phyloP scores from a whole-genome alignment of 92 coral and sea anemone species.

The Montipora capitata region DNA sequence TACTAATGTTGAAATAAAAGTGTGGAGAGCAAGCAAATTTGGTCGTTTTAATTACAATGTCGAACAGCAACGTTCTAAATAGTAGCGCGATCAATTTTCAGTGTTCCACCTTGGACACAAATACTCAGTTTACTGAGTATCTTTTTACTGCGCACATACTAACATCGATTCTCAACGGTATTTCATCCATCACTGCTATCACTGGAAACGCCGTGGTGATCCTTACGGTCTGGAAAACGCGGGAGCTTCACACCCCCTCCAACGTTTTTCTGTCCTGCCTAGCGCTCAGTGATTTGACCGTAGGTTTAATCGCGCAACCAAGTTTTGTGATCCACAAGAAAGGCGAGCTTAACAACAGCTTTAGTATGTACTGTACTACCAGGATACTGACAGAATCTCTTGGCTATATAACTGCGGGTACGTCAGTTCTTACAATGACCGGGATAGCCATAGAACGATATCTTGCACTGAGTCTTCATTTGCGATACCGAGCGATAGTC shows the following conservation, averaged over 20 bases:
- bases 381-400: slow-evolving; percentile 37
- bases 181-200: slow-evolving; percentile 49
- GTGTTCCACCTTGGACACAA: slow-evolving; percentile 57
- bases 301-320: slow-evolving; percentile 80
- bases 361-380: slow-evolving; percentile 66
- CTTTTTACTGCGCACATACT: slow-evolving; percentile 61
- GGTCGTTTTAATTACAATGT: background rate
- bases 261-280: slow-evolving; percentile 69
- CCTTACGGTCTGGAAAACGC: slow-evolving; percentile 46
- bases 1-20: no score
- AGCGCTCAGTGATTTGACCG: slow-evolving; percentile 73
- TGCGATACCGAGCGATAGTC: slow-evolving; percentile 54
- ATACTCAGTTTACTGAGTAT: slow-evolving; percentile 29
- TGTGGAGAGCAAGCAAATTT: no score
- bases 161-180: slow-evolving; percentile 39
- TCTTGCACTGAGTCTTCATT: slow-evolving; percentile 65
- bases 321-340: slow-evolving; percentile 74
- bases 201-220: slow-evolving; percentile 63
- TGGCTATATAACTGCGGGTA: slow-evolving; percentile 21
- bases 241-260: slow-evolving; percentile 68
- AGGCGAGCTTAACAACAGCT: slow-evolving; percentile 62
- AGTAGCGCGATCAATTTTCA: background rate
- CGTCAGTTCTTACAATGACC: slow-evolving; percentile 40
- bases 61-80: background rate
- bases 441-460: slow-evolving; percentile 66